Conservation (phyloP, 2,888 invertebrate genomes). For the Cactoblastis cactorum region DNA sequence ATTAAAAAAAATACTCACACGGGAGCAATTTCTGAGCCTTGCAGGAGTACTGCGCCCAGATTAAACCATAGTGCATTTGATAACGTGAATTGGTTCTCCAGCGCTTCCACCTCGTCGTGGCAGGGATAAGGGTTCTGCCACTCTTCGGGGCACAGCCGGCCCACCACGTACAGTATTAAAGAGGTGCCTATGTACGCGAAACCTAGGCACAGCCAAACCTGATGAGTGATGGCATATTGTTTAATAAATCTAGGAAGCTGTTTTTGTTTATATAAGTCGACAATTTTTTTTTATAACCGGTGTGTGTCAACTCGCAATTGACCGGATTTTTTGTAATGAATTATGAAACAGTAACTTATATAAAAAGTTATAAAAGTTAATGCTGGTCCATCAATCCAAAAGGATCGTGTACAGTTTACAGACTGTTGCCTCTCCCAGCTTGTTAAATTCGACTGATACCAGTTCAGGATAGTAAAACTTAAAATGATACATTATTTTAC, state of each 20-base stretch:
- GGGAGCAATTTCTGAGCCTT: conserved; percentile 92
- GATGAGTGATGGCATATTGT: too few species aligned
- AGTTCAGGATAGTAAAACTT: too few species aligned
- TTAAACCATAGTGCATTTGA: conserved; percentile 94
- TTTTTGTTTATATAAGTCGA: too few species aligned
- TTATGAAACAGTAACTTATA: too few species aligned
- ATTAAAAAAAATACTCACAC: conserved; percentile 79
- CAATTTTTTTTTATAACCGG: background rate
- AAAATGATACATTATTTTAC: conserved; percentile 27
- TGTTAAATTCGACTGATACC: too few species aligned
- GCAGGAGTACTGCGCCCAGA: conserved; percentile 90
- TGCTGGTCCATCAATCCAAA: too few species aligned
- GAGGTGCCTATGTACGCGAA: conserved; percentile 91
- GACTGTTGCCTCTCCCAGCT: too few species aligned
- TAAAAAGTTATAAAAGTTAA: too few species aligned
- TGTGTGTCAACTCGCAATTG: too few species aligned
- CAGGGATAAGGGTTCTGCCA: conserved; percentile 94
- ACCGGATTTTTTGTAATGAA: too few species aligned
- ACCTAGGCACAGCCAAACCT: conserved; percentile 91
- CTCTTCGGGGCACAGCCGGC: conserved; percentile 90
- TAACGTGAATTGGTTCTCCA: conserved; percentile 92
- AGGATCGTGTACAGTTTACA: too few species aligned
- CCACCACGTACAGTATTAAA: conserved; percentile 88
- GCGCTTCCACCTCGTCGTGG: conserved; percentile 87
- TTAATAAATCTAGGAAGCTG: too few species aligned